Evolutionary conservation across 2,888 invertebrate species (phyloP), one percentile per base, ranked within the genome.

Genomic region (Athrips mouffetella): DNA sequence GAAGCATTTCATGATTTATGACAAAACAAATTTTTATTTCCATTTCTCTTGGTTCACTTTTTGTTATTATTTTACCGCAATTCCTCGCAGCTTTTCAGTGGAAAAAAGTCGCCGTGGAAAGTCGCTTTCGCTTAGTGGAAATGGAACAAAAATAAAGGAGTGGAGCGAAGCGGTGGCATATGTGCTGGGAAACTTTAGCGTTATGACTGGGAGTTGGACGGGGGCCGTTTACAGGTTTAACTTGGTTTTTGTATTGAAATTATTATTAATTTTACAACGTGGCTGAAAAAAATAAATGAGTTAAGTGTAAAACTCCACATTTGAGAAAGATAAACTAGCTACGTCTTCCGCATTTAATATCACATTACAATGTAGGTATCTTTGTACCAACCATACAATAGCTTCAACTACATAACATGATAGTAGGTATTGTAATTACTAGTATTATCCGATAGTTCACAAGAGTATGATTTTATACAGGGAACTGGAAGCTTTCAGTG

Each of bases 11-110:
- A 74, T 81, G 82, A 88, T 87, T 87, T 88, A 87, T 85, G 82
- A 84, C 80, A 80, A 80, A 82, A 79, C 83, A 78, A 86, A 84
- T 84, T 86, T 88, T 85, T 82, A 80, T 80, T 84, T 81, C 79
- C 84, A 80, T 80, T 82, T 78, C 81, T 80, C 79, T 76, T 67
- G 65, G 73, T 69, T 73, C 80, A 78, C 80, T 83, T 82, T 53
- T 80, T 76, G 71, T 70, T 77, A 70, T 73, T 80, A 71, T 83
- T 85, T 84, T 78, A 65, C 83, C 81, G 76, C 80, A 82, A 76
- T 75, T 78, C 74, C 78, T 78, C 77, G 76, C 73, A 73, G 80
- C 76, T 77, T 80, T 80, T 74, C 73, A 73, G 71, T 72, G 59
- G 67, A 71, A 83, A 83, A 84, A 80, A 81, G 76, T 72, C 73